phyloP scores from a whole-genome alignment of 92 coral and sea anemone species.

The Palythoa grandis region DNA sequence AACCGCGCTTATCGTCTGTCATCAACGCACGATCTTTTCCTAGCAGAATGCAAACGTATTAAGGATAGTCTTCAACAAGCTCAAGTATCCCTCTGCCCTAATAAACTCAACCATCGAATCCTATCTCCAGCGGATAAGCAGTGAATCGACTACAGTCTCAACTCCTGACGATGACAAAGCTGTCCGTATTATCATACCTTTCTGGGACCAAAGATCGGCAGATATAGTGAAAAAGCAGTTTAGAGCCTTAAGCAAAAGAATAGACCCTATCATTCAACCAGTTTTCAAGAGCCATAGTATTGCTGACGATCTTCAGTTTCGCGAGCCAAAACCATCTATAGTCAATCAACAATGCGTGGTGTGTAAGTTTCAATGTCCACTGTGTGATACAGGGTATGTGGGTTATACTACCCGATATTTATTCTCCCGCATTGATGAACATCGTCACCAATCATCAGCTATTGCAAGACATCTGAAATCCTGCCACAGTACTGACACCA shows the following conservation, averaged over 20 bases:
- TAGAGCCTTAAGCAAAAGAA: too few species aligned
- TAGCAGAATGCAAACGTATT: constrained; percentile 39
- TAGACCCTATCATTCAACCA: not conserved
- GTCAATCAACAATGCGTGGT: not conserved
- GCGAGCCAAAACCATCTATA: not conserved
- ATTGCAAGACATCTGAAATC: too few species aligned
- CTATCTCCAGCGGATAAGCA: not conserved
- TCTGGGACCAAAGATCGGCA: not conserved
- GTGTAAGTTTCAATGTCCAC: too few species aligned
- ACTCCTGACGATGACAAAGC: not conserved
- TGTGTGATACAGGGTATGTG: too few species aligned
- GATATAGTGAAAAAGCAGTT: not conserved
- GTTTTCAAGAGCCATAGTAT: not conserved
- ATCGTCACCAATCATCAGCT: too few species aligned
- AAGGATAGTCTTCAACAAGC: not conserved
- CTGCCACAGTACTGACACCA: too few species aligned
- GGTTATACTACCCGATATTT: too few species aligned
- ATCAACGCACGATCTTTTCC: constrained; percentile 36
- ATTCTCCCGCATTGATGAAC: too few species aligned
- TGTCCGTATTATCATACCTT: not conserved
- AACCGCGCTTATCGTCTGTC: constrained; percentile 16
- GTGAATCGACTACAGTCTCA: not conserved
- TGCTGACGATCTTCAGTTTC: not conserved
- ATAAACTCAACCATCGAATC: not conserved
- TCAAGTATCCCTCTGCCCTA: not conserved